phyloP scores from a whole-genome alignment of 2,888 invertebrate genomes.

The Philaethria dido region DNA sequence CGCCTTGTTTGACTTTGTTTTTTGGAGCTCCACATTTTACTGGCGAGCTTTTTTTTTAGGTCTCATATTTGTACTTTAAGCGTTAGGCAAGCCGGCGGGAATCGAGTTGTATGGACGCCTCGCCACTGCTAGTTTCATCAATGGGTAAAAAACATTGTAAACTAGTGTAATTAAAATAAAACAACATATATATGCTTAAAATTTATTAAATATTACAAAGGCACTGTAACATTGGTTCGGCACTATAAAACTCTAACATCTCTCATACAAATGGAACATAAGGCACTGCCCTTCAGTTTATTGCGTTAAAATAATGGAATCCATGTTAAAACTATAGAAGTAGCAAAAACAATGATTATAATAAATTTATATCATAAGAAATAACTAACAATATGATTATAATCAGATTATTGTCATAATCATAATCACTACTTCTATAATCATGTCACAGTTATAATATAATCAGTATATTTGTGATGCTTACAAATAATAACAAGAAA shows the following conservation, averaged over 20 bases:
- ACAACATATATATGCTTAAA: slow-evolving; percentile 49
- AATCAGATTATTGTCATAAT: slow-evolving; percentile 9
- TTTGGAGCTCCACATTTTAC: no score
- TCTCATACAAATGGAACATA: neutral
- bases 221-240: slow-evolving; percentile 65
- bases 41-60: no score
- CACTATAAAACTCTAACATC: slow-evolving; percentile 7
- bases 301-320: neutral
- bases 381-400: neutral
- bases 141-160: no score
- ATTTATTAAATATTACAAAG: slow-evolving; percentile 75
- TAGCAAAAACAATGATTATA: neutral
- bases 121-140: no score
- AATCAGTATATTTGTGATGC: slow-evolving; percentile 19
- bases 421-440: slow-evolving; percentile 15
- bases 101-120: no score
- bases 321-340: neutral
- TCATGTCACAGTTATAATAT: slow-evolving; percentile 11
- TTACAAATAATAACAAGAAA: slow-evolving; percentile 10
- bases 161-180: slow-evolving; percentile 37
- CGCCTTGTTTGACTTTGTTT: no score
- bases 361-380: neutral
- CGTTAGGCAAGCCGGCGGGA: no score
- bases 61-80: no score
- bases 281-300: slow-evolving; percentile 2